Conservation (phyloP, 2,797 vertebrate species). For the Sebastes dallii region DNA sequence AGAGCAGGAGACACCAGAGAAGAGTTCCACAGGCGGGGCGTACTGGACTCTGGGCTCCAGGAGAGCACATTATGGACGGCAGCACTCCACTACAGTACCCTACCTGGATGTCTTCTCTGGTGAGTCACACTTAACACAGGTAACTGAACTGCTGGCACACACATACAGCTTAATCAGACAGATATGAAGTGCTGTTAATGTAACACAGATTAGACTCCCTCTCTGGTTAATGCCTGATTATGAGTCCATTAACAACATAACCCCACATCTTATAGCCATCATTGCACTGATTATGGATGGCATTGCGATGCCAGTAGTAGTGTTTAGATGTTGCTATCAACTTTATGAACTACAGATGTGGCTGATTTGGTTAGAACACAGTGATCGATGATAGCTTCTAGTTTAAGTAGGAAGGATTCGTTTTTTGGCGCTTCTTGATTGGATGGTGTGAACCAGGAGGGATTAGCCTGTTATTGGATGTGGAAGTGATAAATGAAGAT, state of each 20-base stretch:
- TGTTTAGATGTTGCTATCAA: neutral
- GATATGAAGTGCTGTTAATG: neutral
- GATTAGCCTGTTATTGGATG: neutral
- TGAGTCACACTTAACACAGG: slow-evolving; percentile 76
- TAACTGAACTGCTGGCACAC: neutral
- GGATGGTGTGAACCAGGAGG: neutral
- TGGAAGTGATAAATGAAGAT: neutral
- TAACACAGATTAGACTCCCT: neutral
- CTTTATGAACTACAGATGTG: neutral
- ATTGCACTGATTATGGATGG: neutral
- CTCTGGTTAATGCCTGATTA: neutral
- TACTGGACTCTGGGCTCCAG: slow-evolving; percentile 80
- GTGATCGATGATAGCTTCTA: neutral
- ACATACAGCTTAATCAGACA: neutral
- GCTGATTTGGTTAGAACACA: neutral
- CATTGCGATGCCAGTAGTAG: neutral
- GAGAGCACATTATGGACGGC: slow-evolving; percentile 79
- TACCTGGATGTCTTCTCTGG: slow-evolving; percentile 93
- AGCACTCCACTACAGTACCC: slow-evolving; percentile 71
- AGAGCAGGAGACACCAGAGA: slow-evolving; percentile 71
- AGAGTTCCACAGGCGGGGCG: slow-evolving; percentile 52
- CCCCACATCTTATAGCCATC: neutral
- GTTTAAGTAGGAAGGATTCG: neutral
- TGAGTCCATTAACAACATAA: neutral
- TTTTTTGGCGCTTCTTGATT: neutral